These are phyloP conservation scores for Acanthosepion pharaonis DNA, from an alignment of 2,888 invertebrate species.

Conservation along the genomic window DNA sequence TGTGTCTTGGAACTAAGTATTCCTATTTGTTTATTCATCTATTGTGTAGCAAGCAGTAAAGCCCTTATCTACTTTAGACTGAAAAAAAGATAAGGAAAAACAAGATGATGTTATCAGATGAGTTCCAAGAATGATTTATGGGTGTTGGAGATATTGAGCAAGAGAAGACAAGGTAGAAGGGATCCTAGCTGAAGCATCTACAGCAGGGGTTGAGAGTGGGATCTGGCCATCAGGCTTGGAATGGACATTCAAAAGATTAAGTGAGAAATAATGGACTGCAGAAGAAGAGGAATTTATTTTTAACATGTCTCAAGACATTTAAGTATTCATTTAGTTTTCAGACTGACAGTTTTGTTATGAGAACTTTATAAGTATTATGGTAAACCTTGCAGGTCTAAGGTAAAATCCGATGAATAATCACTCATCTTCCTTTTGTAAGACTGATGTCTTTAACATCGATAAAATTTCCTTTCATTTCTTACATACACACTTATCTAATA, in stretches of 20 bases:
- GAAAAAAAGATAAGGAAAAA: background rate
- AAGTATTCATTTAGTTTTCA: background rate
- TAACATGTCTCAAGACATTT: background rate
- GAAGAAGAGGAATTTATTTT: background rate
- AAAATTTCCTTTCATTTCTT: background rate
- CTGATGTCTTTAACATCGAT: background rate
- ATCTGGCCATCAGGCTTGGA: background rate
- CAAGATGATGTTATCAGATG: background rate
- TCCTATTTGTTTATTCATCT: background rate
- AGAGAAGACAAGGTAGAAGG: background rate
- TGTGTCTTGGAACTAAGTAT: background rate
- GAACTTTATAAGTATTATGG: background rate
- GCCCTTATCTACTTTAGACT: slow-evolving; percentile 2
- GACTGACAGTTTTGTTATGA: background rate
- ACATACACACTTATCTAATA: background rate
- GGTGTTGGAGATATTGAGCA: background rate
- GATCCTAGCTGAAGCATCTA: background rate
- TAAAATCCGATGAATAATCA: background rate
- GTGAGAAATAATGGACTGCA: background rate
- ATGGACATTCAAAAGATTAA: background rate
- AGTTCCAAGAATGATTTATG: background rate
- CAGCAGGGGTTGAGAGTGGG: background rate
- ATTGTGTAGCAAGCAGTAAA: background rate
- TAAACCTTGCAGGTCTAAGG: background rate
- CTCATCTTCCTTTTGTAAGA: background rate